Conservation (phyloP, 1,140 invertebrate genomes). For the Ips nitidus region DNA sequence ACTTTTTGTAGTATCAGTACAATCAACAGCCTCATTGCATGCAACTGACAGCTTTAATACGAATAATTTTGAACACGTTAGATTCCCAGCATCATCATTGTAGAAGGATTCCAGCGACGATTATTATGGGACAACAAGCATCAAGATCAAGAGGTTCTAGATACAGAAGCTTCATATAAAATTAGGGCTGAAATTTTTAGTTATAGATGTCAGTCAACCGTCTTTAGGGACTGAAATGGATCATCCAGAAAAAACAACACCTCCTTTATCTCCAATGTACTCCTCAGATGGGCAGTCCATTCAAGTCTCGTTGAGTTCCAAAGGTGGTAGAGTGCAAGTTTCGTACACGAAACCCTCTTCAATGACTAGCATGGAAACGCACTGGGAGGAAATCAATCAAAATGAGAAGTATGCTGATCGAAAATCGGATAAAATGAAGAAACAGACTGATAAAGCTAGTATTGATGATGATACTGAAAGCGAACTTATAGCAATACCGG, state of each 20-base stretch:
- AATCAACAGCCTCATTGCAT: slow-evolving; percentile 76
- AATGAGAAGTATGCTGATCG: slow-evolving; percentile 40
- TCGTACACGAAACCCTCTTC: slow-evolving; percentile 53
- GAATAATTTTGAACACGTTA: slow-evolving; percentile 92
- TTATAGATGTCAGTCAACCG: slow-evolving; percentile 71
- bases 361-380: slow-evolving; percentile 65
- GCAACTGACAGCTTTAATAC: slow-evolving; percentile 79
- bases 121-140: slow-evolving; percentile 67
- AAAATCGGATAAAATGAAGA: slow-evolving; percentile 49
- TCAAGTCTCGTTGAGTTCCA: slow-evolving; percentile 53
- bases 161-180: slow-evolving; percentile 1
- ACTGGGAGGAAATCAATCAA: slow-evolving; percentile 66
- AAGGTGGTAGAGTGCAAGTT: slow-evolving; percentile 55
- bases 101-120: slow-evolving; percentile 74
- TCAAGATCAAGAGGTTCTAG: slow-evolving; percentile 69
- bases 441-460: slow-evolving; percentile 56
- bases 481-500: slow-evolving; percentile 83
- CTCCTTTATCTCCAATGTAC: slow-evolving; percentile 56
- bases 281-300: slow-evolving; percentile 55
- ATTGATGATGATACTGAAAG: slow-evolving; percentile 84
- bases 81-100: slow-evolving; percentile 89
- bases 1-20: slow-evolving; percentile 82
- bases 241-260: slow-evolving; percentile 53
- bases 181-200: background rate
- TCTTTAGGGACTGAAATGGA: slow-evolving; percentile 70